phyloP scores from a whole-genome alignment of 2,113 vertebrate genomes.

The Centropristis striata region DNA sequence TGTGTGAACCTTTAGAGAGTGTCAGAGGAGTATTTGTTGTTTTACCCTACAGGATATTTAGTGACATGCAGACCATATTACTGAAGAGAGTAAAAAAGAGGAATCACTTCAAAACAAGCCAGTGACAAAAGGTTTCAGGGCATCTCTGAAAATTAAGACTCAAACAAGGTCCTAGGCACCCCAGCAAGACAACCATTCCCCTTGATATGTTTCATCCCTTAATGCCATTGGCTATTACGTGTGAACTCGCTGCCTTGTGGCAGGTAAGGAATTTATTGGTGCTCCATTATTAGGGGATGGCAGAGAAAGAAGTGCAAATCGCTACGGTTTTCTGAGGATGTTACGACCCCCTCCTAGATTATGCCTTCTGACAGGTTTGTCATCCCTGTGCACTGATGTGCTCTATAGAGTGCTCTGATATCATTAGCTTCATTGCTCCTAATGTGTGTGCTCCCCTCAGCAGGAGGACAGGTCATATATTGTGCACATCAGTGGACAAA shows the following conservation, averaged over 20 bases:
- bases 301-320: constrained; percentile 90
- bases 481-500: constrained; percentile 79
- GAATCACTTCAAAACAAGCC: constrained; percentile 93
- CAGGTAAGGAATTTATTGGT: constrained; percentile 94
- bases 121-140: constrained; percentile 93
- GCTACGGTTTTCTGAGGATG: constrained; percentile 93
- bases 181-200: constrained; percentile 91
- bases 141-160: constrained; percentile 94
- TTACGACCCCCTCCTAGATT: constrained; percentile 95
- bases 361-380: constrained; percentile 96
- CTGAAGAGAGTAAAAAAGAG: constrained; percentile 91
- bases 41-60: constrained; percentile 91
- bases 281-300: constrained; percentile 96
- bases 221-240: constrained; percentile 87
- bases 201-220: constrained; percentile 96
- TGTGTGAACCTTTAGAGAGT: constrained; percentile 44
- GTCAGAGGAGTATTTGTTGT: constrained; percentile 85
- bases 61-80: constrained; percentile 91
- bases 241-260: constrained; percentile 87
- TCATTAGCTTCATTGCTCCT: constrained; percentile 99
- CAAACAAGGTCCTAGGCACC: constrained; percentile 91
- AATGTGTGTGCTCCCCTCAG: constrained; percentile 93
- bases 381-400: constrained; percentile 93
- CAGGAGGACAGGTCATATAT: constrained; percentile 92
- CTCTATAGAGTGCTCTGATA: constrained; percentile 97